These are phyloP conservation scores for Florisuga fusca DNA, from an alignment of 2,797 vertebrate genomes.

Conservation along the genomic window DNA sequence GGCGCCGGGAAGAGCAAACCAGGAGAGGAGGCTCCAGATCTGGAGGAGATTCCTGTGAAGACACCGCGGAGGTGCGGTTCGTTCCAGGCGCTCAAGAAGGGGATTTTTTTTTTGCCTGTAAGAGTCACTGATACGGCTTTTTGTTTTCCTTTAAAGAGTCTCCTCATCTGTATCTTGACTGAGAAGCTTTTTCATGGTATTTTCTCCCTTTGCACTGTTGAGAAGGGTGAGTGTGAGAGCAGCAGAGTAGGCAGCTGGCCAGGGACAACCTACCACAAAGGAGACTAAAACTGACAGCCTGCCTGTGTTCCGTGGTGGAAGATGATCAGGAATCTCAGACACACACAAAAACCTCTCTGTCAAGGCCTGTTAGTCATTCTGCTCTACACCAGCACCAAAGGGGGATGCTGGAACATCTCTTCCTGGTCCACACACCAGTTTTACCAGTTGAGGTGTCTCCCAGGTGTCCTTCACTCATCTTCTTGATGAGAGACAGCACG, in stretches of 20 bases:
- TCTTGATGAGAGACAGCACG: too few relatives aligned
- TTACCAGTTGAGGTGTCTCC: not conserved
- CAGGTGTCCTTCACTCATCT: not conserved
- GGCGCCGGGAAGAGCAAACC: too few relatives aligned
- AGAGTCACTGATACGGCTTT: too few relatives aligned
- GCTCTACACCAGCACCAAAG: not conserved
- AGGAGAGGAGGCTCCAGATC: not conserved
- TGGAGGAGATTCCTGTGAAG: rapidly evolving
- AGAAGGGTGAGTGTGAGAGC: not conserved
- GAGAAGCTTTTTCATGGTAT: rapidly evolving
- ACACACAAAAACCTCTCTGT: rapidly evolving
- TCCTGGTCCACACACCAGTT: not conserved
- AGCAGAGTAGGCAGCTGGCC: not conserved
- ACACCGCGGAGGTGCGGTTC: rapidly evolving
- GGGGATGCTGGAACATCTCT: not conserved
- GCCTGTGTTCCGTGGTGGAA: rapidly evolving
- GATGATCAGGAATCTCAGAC: not conserved
- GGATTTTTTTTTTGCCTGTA: rapidly evolving
- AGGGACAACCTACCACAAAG: not conserved
- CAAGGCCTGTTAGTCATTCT: not conserved
- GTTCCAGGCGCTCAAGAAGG: too few relatives aligned
- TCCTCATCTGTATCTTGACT: not conserved
- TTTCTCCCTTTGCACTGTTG: not conserved
- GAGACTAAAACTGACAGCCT: not conserved
- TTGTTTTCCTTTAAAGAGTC: too few relatives aligned